phyloP scores from a whole-genome alignment of 2,888 invertebrate genomes.

The Lasioglossum morio region DNA sequence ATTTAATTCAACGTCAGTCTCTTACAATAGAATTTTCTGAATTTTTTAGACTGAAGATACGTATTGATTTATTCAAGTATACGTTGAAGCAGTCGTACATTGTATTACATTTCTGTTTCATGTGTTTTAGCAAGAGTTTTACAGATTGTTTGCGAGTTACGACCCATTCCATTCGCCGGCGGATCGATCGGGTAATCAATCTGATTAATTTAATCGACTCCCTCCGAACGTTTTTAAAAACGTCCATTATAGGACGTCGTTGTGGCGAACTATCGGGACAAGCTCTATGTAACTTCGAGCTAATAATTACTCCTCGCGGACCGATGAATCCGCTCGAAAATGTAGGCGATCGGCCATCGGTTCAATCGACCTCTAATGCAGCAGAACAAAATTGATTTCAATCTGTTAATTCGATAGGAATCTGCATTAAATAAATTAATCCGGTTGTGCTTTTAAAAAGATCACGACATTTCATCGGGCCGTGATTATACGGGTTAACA shows the following conservation, averaged over 20 bases:
- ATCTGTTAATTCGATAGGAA: not conserved
- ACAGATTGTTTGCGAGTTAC: not conserved
- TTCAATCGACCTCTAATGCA: not conserved
- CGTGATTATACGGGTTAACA: not conserved
- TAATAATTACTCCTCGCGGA: constrained; percentile 1
- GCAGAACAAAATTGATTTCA: not conserved
- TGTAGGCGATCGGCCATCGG: not conserved
- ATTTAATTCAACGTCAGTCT: too few relatives aligned
- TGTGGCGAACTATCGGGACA: not conserved
- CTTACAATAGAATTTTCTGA: not conserved
- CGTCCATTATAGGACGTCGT: not conserved
- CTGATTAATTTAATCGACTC: not conserved
- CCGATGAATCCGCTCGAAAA: not conserved
- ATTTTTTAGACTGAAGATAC: not conserved
- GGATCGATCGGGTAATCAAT: not conserved
- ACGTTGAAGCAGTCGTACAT: not conserved
- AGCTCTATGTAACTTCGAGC: not conserved
- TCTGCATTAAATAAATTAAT: not conserved
- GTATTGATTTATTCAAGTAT: too few relatives aligned
- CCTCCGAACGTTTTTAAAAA: not conserved
- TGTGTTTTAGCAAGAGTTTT: not conserved
- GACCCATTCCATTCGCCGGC: not conserved
- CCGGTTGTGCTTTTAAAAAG: not conserved
- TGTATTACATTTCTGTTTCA: not conserved
- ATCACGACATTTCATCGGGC: not conserved